Percentiles rank a stretch among this genome's conserved stretches.
Evolutionary conservation across 2,888 invertebrate species (phyloP).

Genomic region (Ectemnius lituratus): DNA sequence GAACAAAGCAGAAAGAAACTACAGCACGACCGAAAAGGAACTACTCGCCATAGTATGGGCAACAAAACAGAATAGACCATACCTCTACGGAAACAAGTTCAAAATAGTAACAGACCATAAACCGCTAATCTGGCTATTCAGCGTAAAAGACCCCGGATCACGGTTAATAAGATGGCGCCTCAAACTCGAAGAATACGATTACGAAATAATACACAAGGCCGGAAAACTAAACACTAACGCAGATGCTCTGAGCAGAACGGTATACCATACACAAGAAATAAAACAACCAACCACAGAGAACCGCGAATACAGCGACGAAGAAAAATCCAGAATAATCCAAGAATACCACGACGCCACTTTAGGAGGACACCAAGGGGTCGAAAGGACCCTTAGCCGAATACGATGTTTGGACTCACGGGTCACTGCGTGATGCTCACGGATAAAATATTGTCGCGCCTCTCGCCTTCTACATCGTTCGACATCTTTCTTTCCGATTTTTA

Average conservation of each 20-base stretch:
- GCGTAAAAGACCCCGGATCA: conserved; percentile 63
- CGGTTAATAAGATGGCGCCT: conserved; percentile 66
- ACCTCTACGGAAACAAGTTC: conserved; percentile 71
- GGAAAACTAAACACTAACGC: conserved; percentile 65
- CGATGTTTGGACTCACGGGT: too few species aligned
- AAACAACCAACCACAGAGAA: too few species aligned
- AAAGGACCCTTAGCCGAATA: neutral
- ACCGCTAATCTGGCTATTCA: conserved; percentile 70
- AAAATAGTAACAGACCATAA: conserved; percentile 69
- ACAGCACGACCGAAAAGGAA: conserved; percentile 72
- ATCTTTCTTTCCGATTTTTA: too few species aligned
- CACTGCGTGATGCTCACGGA: too few species aligned
- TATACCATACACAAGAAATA: too few species aligned
- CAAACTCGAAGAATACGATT: conserved; percentile 67
- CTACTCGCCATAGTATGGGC: conserved; percentile 71
- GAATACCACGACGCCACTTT: neutral
- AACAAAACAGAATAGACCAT: conserved; percentile 70
- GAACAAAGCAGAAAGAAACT: conserved; percentile 69
- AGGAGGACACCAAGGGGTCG: neutral
- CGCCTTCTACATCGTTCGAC: too few species aligned
- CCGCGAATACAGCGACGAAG: too few species aligned
- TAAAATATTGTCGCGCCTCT: too few species aligned
- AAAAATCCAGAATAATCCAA: too few species aligned
- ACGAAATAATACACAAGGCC: conserved; percentile 64
- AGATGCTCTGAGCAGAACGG: conserved; percentile 51